These are phyloP conservation scores for Chironomus striatipennis DNA, from an alignment of 1,140 invertebrate genomes.

Conservation along the genomic window DNA sequence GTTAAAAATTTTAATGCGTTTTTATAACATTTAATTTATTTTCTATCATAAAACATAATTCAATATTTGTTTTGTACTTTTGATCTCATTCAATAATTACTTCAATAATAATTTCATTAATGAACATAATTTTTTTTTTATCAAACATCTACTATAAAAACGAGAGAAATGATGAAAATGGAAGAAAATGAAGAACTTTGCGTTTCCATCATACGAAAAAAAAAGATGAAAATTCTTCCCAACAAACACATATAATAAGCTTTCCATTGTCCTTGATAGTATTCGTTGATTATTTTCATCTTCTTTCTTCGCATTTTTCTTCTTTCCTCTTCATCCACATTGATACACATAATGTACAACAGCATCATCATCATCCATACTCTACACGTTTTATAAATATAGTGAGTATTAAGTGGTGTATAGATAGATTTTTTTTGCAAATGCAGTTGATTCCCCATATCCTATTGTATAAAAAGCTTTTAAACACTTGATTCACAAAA, in stretches of 20 bases:
- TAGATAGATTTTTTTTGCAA: too few relatives aligned
- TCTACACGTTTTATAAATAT: background rate
- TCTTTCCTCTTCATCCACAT: background rate
- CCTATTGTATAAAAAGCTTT: too few relatives aligned
- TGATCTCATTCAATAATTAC: background rate
- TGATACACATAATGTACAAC: background rate
- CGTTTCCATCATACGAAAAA: background rate
- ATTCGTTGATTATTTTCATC: background rate
- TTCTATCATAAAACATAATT: too few relatives aligned
- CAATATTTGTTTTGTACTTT: too few relatives aligned
- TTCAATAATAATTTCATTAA: background rate
- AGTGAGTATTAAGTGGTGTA: too few relatives aligned
- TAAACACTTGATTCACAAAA: too few relatives aligned
- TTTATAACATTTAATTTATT: too few relatives aligned
- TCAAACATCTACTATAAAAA: too few relatives aligned
- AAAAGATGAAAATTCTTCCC: background rate
- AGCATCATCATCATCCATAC: background rate
- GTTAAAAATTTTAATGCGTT: too few relatives aligned
- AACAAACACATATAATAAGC: background rate
- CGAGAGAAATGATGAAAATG: background rate
- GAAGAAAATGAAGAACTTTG: background rate
- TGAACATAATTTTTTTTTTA: background rate
- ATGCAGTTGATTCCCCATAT: too few relatives aligned
- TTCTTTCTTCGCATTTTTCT: background rate
- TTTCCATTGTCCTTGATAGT: constrained; percentile 12